These are phyloP conservation scores for Sycophila texana DNA, from an alignment of 2,888 invertebrate genomes.

Conservation along the genomic window DNA sequence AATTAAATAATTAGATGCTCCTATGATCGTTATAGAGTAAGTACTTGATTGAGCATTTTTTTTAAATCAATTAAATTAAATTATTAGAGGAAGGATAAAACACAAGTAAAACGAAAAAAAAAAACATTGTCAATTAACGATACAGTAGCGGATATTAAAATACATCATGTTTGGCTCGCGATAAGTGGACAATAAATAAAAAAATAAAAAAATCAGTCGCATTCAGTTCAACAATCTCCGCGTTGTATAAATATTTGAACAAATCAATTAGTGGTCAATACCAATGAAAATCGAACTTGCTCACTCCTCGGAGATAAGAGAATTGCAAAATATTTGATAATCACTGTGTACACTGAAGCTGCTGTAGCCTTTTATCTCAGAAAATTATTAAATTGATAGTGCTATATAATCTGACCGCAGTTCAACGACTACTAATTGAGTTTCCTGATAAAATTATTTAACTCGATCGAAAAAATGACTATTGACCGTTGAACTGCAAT, in stretches of 20 bases:
- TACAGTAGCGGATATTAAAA: no score
- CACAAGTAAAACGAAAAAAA: no score
- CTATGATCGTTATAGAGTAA: no score
- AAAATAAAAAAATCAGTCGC: no score
- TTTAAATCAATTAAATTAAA: no score
- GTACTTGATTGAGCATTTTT: no score
- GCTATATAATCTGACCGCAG: background rate
- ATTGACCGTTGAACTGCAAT: no score
- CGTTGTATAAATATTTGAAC: background rate
- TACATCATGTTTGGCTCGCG: no score
- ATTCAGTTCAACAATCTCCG: background rate
- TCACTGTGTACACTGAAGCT: background rate
- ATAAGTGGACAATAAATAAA: no score
- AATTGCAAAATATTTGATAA: background rate
- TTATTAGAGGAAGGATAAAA: no score
- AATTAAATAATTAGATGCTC: no score
- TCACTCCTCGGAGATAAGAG: background rate
- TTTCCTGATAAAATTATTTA: background rate
- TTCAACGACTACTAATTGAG: constrained; percentile 13
- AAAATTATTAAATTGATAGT: background rate
- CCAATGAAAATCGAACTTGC: background rate
- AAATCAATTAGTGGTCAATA: background rate
- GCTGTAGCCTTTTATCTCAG: background rate
- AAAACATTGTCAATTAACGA: no score
- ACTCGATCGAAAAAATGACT: background rate